Conservation (phyloP, 2,888 invertebrate species). For the Orchestes rusci region DNA sequence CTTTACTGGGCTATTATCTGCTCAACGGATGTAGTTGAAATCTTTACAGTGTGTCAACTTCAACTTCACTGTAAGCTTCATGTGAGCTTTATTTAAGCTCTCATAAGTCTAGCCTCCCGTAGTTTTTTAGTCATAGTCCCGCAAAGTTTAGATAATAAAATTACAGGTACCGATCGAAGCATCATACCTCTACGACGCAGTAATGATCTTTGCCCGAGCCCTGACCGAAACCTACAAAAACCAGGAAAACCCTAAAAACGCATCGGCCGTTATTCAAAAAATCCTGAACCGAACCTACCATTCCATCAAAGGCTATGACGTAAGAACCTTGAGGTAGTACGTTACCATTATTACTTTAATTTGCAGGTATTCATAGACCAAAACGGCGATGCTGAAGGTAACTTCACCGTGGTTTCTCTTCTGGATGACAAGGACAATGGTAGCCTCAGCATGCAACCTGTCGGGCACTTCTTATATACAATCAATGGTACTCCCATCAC, state of each 20-base stretch:
- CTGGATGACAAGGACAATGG: slow-evolving; percentile 53
- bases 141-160: too few species aligned
- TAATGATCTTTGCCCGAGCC: slow-evolving; percentile 78
- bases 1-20: too few species aligned
- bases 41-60: too few species aligned
- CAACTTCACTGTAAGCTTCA: too few species aligned
- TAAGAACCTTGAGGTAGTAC: too few species aligned
- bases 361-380: slow-evolving; percentile 73
- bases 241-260: slow-evolving; percentile 66
- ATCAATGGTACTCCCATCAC: slow-evolving; percentile 47
- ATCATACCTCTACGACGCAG: slow-evolving; percentile 80
- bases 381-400: slow-evolving; percentile 87
- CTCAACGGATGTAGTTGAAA: too few species aligned
- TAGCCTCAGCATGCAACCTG: slow-evolving; percentile 64
- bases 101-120: too few species aligned
- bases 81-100: too few species aligned
- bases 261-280: slow-evolving; percentile 65
- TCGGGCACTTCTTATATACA: slow-evolving; percentile 67
- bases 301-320: slow-evolving; percentile 74
- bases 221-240: slow-evolving; percentile 63
- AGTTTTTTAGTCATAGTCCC: too few species aligned
- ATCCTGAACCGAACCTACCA: slow-evolving; percentile 70
- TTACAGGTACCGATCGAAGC: slow-evolving; percentile 71
- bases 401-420: slow-evolving; percentile 79
- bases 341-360: not conserved